Conservation (phyloP, 2,797 vertebrate species). For the Bryconaethiops microstoma region DNA sequence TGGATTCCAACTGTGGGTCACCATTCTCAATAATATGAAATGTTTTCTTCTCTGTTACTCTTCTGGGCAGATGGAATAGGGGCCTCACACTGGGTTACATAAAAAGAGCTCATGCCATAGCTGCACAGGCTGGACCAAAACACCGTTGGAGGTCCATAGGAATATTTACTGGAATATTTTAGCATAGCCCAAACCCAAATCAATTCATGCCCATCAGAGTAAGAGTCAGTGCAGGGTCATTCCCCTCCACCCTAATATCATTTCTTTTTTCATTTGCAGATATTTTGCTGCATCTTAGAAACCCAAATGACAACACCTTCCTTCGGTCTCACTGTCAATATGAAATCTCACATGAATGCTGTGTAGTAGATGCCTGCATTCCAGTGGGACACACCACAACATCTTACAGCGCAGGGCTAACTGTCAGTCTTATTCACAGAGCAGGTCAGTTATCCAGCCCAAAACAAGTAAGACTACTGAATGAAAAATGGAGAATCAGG, state of each 20-base stretch:
- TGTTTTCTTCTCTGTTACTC: not conserved
- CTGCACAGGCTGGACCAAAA: slow-evolving; percentile 9
- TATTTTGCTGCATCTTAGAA: slow-evolving; percentile 42
- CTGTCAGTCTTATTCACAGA: no score
- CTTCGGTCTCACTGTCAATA: slow-evolving; percentile 1
- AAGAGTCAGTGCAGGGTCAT: no score
- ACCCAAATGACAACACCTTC: slow-evolving; percentile 34
- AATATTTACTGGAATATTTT: slow-evolving; percentile 34
- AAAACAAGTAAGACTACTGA: no score
- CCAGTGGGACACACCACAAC: no score
- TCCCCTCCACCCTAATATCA: not conserved
- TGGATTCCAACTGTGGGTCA: not conserved
- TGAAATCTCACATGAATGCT: slow-evolving; percentile 9
- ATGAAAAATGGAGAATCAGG: no score
- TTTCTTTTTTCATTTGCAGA: slow-evolving; percentile 35
- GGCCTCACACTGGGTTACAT: not conserved
- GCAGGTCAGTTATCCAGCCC: no score
- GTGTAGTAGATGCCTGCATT: not conserved
- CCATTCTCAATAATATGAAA: not conserved
- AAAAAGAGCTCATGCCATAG: slow-evolving; percentile 16
- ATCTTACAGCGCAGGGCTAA: no score
- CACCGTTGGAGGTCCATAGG: slow-evolving; percentile 1
- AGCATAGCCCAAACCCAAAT: slow-evolving; percentile 35
- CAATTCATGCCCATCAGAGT: slow-evolving; percentile 12
- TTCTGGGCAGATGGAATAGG: not conserved